Base-by-base conservation (phyloP, 2,113 vertebrate species). In the Etheostoma cragini region DNA sequence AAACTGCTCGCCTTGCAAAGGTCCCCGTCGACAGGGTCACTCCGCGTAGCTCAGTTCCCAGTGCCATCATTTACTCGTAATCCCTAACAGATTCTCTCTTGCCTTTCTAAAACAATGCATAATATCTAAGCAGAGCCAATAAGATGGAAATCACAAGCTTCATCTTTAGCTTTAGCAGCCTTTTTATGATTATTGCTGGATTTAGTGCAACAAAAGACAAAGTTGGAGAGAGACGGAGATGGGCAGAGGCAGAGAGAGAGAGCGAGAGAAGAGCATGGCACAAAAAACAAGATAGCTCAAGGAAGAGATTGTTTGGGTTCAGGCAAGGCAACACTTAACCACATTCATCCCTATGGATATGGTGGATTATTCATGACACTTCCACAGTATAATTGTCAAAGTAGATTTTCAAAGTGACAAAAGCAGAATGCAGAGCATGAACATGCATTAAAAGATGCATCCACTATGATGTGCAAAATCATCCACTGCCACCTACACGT, bases 1-100 rank as follows among this genome's bases (percentile, higher is more conserved):
- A 85, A 93, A 90, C 80, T 57, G 85, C 85, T 90, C 64, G 70
- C 76, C 76, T 76, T 21, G 26, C 72, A 87, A 88, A 89, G 80
- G 87, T 75, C 87, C 78, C 72, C 58, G 57, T 82, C 61, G 63
- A 82, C 80, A 80, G 80, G 86, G 82, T 84, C 68, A 82, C 82
- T 87, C 87, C 81, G 72, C 84, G 76, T 81, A 89, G 80, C 84
- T 85, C 67, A 71, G 56, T 71, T 89, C 87, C 86, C 84, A 88
- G 60, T 38, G 33, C 57, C 52, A 76, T 90, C 53, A 81, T 89
- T 88, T 85, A 90, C 71, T 90, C 38, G 69, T 74, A 58, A 89
- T 85, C 77, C 88, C 70, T 52, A 45, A 82, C 74, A 80, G 75
- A 61, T 74, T 73, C 52, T 64, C 54, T 57, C 56, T 72, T 74